These are phyloP conservation scores for Elegia similella DNA, from an alignment of 2,888 invertebrate genomes.

Conservation along the genomic window DNA sequence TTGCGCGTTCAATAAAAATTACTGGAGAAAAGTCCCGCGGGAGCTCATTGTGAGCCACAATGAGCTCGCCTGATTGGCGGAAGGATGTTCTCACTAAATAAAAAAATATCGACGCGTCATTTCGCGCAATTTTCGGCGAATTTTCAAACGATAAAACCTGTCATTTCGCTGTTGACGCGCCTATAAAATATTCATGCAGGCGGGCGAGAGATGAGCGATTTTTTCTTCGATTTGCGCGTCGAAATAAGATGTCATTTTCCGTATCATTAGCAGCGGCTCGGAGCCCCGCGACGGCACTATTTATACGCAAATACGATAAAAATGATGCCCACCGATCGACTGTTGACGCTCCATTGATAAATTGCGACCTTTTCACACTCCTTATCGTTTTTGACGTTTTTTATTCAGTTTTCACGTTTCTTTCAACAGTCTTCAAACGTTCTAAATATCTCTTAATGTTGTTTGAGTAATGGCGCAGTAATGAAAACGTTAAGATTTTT, in stretches of 20 bases:
- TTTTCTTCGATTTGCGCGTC: constrained; percentile 80
- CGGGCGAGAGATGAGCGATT: constrained; percentile 78
- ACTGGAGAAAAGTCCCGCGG: constrained; percentile 67
- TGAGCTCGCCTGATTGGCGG: constrained; percentile 79
- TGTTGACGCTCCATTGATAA: constrained; percentile 80
- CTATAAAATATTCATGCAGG: constrained; percentile 81
- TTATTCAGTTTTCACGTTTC: constrained; percentile 46
- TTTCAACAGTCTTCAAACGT: constrained; percentile 33
- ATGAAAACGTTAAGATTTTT: constrained; percentile 16
- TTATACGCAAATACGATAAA: constrained; percentile 82
- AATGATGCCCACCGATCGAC: constrained; percentile 78
- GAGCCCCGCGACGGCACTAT: constrained; percentile 75
- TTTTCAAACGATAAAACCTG: constrained; percentile 83
- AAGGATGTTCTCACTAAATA: constrained; percentile 81
- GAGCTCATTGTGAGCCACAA: constrained; percentile 74
- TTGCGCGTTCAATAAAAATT: constrained; percentile 77
- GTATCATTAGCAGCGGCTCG: constrained; percentile 79
- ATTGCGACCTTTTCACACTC: constrained; percentile 73
- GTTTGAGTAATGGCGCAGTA: constrained; percentile 41
- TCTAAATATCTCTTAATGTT: constrained; percentile 46
- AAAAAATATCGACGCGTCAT: constrained; percentile 81
- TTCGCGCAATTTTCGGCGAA: constrained; percentile 79
- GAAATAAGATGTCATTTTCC: constrained; percentile 83
- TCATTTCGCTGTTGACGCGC: constrained; percentile 81
- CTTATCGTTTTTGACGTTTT: constrained; percentile 54